Evolutionary conservation across 2,888 invertebrate genomes (phyloP).

Genomic region (Volucella inanis): DNA sequence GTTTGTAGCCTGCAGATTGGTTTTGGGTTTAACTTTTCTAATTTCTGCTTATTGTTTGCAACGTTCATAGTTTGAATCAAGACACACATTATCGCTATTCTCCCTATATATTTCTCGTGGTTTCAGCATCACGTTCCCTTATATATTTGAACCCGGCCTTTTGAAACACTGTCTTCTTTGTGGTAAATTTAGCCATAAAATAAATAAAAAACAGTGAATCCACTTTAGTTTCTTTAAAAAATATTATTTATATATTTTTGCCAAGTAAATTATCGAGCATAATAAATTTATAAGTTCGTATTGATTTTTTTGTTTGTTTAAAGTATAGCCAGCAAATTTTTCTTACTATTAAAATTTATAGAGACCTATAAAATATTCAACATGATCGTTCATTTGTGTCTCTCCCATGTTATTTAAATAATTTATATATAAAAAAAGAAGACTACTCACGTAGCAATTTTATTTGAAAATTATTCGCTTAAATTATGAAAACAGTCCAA

Average conservation of each 20-base stretch:
- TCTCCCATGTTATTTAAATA: not conserved
- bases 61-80: no score
- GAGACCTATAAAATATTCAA: not conserved
- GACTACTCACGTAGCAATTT: not conserved
- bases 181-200: not conserved
- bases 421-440: conserved; percentile 11
- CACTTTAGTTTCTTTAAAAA: conserved; percentile 53
- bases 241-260: conserved; percentile 49
- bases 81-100: no score
- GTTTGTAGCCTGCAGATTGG: no score
- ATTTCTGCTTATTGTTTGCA: no score
- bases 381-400: not conserved
- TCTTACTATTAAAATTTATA: conserved; percentile 7
- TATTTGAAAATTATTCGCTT: conserved; percentile 11
- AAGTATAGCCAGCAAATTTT: conserved; percentile 9
- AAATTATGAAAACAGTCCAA: conserved; percentile 47
- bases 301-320: not conserved
- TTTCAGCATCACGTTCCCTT: no score
- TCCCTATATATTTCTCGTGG: no score
- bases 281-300: conserved; percentile 22
- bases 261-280: conserved; percentile 38
- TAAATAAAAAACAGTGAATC: not conserved
- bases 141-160: no score
- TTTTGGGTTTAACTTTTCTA: no score
- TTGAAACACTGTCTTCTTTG: no score